Percentiles rank a stretch among this genome's conserved stretches.
Conservation (phyloP, 2,797 vertebrate species). For the Gymnodraco acuticeps region DNA sequence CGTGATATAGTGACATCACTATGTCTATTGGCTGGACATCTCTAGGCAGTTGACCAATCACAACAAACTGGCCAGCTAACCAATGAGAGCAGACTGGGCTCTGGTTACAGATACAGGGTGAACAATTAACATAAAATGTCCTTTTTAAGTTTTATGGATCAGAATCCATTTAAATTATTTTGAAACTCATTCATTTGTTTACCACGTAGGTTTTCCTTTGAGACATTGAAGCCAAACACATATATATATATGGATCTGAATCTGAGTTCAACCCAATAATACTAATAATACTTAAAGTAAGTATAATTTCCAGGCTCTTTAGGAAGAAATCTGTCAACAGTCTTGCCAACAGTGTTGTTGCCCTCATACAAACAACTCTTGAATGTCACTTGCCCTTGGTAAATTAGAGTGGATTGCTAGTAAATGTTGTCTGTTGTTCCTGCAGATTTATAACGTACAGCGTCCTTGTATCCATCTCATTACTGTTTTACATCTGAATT, state of each 20-base stretch:
- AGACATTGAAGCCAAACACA: neutral
- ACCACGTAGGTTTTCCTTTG: neutral
- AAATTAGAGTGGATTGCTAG: constrained; percentile 14
- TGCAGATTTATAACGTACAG: constrained; percentile 2
- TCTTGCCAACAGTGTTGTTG: neutral
- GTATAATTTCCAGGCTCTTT: neutral
- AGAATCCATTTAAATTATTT: too few relatives aligned
- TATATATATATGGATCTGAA: neutral
- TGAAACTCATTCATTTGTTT: neutral
- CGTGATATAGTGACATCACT: too few relatives aligned
- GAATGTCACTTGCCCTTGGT: constrained; percentile 9
- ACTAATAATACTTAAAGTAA: too few relatives aligned
- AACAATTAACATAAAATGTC: too few relatives aligned
- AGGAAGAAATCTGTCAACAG: neutral
- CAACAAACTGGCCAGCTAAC: too few relatives aligned
- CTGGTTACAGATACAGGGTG: too few relatives aligned
- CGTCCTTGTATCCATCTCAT: constrained; percentile 18
- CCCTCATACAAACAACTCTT: constrained; percentile 2
- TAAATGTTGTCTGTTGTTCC: constrained; percentile 5
- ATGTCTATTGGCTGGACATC: too few relatives aligned
- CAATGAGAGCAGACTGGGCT: too few relatives aligned
- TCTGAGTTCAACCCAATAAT: neutral
- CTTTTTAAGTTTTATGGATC: too few relatives aligned
- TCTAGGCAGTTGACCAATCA: too few relatives aligned
- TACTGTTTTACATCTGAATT: neutral